A percentile compares a stretch with the other conserved stretches of the same genome.
Conservation (phyloP, 2,888 invertebrate genomes). For the Pediacus dermestoides region DNA sequence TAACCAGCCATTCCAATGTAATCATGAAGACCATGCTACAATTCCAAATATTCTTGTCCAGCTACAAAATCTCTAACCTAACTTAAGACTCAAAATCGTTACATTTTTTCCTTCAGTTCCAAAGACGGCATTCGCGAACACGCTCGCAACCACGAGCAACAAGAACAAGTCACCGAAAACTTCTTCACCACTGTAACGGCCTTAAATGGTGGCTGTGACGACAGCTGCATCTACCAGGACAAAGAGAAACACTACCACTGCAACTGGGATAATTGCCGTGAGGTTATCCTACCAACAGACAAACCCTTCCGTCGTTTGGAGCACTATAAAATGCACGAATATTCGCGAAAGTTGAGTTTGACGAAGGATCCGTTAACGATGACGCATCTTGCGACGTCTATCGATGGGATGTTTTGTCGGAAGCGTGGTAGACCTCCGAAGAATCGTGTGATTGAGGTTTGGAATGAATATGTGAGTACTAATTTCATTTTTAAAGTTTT, state of each 20-base stretch:
- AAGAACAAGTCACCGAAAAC: slow-evolving; percentile 79
- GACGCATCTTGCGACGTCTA: slow-evolving; percentile 64
- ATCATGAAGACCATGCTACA: too few relatives aligned
- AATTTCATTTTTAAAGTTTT: slow-evolving; percentile 8
- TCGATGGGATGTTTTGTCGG: slow-evolving; percentile 89
- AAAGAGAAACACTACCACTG: slow-evolving; percentile 86
- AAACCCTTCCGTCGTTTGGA: slow-evolving; percentile 78
- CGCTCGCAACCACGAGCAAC: slow-evolving; percentile 82
- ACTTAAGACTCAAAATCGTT: neutral
- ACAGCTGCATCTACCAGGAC: slow-evolving; percentile 70
- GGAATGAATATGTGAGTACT: slow-evolving; percentile 73
- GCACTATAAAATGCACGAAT: slow-evolving; percentile 77
- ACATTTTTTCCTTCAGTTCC: slow-evolving; percentile 26
- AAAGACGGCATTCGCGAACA: slow-evolving; percentile 77
- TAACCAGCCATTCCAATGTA: too few relatives aligned
- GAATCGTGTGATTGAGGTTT: slow-evolving; percentile 89
- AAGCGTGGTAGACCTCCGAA: slow-evolving; percentile 96
- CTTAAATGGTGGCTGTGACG: slow-evolving; percentile 62
- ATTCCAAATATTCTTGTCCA: too few relatives aligned
- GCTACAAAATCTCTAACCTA: neutral
- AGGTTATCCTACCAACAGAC: slow-evolving; percentile 71
- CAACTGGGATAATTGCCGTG: slow-evolving; percentile 82
- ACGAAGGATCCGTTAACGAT: slow-evolving; percentile 52
- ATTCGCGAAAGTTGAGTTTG: slow-evolving; percentile 47
- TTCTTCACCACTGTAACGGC: slow-evolving; percentile 65